Conservation (phyloP, 2,797 vertebrate species). For the Trematocara caparti region DNA sequence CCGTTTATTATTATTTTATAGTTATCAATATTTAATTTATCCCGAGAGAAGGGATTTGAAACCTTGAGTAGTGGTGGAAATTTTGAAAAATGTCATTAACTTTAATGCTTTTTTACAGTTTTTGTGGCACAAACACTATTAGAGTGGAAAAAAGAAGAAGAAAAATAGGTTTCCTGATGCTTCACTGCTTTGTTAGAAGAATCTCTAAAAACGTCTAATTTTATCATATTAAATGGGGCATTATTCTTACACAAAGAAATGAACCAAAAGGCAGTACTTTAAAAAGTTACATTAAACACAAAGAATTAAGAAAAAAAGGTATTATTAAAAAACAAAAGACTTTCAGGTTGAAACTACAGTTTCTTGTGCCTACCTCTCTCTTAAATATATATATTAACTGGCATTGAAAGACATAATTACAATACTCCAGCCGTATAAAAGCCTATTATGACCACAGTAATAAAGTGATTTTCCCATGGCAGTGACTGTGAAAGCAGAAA, state of each 20-base stretch:
- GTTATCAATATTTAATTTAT: not conserved
- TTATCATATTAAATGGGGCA: not conserved
- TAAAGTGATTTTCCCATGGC: not conserved
- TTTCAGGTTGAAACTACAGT: not conserved
- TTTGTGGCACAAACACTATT: not conserved
- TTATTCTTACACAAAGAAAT: not conserved
- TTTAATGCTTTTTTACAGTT: not conserved
- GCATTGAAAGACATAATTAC: not conserved
- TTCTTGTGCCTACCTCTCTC: accelerated
- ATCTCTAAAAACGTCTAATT: not conserved
- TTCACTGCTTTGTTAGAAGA: not conserved
- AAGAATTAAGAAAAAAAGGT: not conserved
- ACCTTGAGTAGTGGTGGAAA: not conserved
- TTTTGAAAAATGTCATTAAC: not conserved
- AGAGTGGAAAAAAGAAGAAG: not conserved
- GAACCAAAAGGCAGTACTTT: not conserved
- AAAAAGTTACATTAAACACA: not conserved
- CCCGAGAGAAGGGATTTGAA: not conserved
- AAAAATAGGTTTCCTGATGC: not conserved
- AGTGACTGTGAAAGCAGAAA: not conserved
- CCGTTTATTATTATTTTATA: not conserved
- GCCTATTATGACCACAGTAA: not conserved
- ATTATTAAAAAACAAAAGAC: not conserved
- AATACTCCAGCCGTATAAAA: not conserved
- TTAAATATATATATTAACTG: not conserved